Conservation (phyloP, 92 coral and sea anemone species). For the Porites divaricata region DNA sequence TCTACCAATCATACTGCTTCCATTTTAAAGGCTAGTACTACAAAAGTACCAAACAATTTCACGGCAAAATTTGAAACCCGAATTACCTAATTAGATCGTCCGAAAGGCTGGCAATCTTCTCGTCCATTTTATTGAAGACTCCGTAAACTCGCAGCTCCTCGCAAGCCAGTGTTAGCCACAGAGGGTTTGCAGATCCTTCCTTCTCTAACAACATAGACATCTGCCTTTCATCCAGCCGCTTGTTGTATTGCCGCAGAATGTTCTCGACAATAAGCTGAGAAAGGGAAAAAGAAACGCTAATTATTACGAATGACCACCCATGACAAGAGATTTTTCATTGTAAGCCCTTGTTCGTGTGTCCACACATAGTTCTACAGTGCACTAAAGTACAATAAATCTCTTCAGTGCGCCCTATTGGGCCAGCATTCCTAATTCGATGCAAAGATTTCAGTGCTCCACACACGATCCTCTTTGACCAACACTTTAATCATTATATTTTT, state of each 20-base stretch:
- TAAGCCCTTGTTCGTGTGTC: too few relatives aligned
- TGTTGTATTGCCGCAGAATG: slow-evolving; percentile 91
- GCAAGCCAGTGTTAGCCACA: slow-evolving; percentile 96
- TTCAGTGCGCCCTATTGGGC: too few relatives aligned
- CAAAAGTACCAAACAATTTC: too few relatives aligned
- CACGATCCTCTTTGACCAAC: too few relatives aligned
- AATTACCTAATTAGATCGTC: slow-evolving; percentile 92
- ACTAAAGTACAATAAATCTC: too few relatives aligned
- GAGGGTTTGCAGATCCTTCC: slow-evolving; percentile 95
- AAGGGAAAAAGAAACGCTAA: neutral
- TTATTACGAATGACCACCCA: too few relatives aligned
- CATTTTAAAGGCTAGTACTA: too few relatives aligned
- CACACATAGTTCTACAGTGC: too few relatives aligned
- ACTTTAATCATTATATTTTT: too few relatives aligned
- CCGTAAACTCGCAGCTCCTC: slow-evolving; percentile 98
- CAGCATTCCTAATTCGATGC: too few relatives aligned
- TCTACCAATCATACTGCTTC: neutral
- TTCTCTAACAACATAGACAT: slow-evolving; percentile 87
- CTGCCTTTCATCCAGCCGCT: slow-evolving; percentile 94
- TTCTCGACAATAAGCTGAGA: slow-evolving; percentile 95
- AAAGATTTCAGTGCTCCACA: too few relatives aligned
- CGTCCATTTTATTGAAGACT: slow-evolving; percentile 89
- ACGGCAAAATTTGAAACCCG: neutral
- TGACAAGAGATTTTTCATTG: too few relatives aligned
- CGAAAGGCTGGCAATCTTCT: slow-evolving; percentile 85